Percentiles rank a stretch among this genome's conserved stretches.
phyloP scores from a whole-genome alignment of 1,140 invertebrate genomes.

The Drosophila lowei region DNA sequence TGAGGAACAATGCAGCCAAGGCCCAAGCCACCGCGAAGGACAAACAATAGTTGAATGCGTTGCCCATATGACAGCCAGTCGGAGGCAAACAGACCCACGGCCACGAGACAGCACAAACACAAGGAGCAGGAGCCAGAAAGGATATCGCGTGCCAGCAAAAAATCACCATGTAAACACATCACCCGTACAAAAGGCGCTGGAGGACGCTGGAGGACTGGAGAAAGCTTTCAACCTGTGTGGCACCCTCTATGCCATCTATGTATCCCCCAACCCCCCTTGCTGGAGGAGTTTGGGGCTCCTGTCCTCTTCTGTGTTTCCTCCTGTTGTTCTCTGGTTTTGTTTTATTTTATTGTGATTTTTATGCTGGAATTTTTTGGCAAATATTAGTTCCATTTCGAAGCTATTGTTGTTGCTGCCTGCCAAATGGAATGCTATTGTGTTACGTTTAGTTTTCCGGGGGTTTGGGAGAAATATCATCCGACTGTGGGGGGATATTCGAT shows the following conservation, averaged over 20 bases:
- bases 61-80: constrained; percentile 36
- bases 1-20: constrained; percentile 40
- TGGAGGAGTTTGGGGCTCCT: constrained; percentile 6
- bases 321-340: constrained; percentile 26
- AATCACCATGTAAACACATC: constrained; percentile 65
- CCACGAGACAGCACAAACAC: not conserved
- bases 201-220: constrained; percentile 9
- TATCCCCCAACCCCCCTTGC: not conserved
- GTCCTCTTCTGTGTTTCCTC: constrained; percentile 5
- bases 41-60: constrained; percentile 66
- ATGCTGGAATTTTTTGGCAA: constrained; percentile 66
- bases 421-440: constrained; percentile 63
- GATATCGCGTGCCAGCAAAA: constrained; percentile 73
- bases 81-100: constrained; percentile 1
- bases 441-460: constrained; percentile 19
- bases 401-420: constrained; percentile 6
- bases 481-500: not conserved
- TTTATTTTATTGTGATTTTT: constrained; percentile 76
- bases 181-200: constrained; percentile 16
- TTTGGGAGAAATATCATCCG: not conserved
- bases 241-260: no score
- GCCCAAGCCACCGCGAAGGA: constrained; percentile 27
- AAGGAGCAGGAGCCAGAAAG: constrained; percentile 37
- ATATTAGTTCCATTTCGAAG: constrained; percentile 62
- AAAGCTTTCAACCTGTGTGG: constrained; percentile 53